phyloP scores from a whole-genome alignment of 2,888 invertebrate genomes.

The Melolontha melolontha region DNA sequence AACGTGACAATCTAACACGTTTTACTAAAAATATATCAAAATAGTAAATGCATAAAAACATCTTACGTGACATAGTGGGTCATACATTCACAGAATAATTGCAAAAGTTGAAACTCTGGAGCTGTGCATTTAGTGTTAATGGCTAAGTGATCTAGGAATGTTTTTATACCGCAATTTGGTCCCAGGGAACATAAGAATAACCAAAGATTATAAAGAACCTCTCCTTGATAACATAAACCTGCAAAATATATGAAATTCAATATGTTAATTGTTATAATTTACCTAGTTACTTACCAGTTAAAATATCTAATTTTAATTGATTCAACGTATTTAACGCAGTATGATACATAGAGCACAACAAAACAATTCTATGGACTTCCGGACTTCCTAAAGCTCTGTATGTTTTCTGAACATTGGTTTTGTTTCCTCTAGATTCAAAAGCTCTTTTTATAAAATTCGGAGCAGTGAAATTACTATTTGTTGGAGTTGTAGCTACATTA shows the following conservation, averaged over 20 bases:
- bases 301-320: constrained; percentile 90
- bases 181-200: constrained; percentile 89
- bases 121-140: constrained; percentile 83
- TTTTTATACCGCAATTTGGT: constrained; percentile 88
- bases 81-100: constrained; percentile 94
- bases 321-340: constrained; percentile 90
- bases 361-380: constrained; percentile 84
- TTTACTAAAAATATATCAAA: no score
- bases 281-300: constrained; percentile 78
- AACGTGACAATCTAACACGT: no score
- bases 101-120: constrained; percentile 93
- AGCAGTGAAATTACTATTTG: constrained; percentile 62
- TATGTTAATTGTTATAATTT: not conserved
- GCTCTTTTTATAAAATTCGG: constrained; percentile 72
- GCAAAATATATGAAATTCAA: constrained; percentile 52
- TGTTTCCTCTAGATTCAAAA: constrained; percentile 71
- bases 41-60: not conserved
- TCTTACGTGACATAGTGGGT: constrained; percentile 96
- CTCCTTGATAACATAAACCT: constrained; percentile 95
- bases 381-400: constrained; percentile 83
- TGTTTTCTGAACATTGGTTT: constrained; percentile 73
- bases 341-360: constrained; percentile 93
- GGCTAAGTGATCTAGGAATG: constrained; percentile 86
- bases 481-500: constrained; percentile 57
- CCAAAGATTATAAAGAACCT: constrained; percentile 92